Conservation (phyloP, 2,797 vertebrate genomes). For the Poecile montanus region DNA sequence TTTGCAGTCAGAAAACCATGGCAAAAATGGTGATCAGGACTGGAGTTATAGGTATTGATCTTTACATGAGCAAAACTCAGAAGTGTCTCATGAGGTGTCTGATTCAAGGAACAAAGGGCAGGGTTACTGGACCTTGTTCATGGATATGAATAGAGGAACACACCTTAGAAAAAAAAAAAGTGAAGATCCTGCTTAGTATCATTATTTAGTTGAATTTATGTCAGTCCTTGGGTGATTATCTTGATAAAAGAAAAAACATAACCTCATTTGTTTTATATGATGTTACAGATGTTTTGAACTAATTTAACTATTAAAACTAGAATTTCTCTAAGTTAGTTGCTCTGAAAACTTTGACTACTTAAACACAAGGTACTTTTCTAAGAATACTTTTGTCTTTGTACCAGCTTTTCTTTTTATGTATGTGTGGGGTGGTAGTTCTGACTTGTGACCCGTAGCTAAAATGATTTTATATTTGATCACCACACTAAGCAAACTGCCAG, state of each 20-base stretch:
- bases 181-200: background rate
- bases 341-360: background rate
- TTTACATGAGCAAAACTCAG: background rate
- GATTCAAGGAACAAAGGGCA: background rate
- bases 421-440: background rate
- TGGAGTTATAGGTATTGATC: background rate
- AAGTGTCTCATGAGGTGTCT: background rate
- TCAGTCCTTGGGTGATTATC: background rate
- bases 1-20: background rate
- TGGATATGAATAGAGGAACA: background rate
- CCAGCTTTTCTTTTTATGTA: background rate
- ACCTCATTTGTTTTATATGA: background rate
- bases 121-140: background rate
- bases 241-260: background rate
- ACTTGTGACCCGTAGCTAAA: background rate
- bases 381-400: background rate
- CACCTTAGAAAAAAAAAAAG: background rate
- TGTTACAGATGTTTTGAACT: background rate
- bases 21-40: background rate
- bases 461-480: background rate
- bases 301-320: background rate
- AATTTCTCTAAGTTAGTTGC: background rate
- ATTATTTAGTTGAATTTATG: background rate
- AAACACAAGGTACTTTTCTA: background rate
- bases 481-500: background rate